Evolutionary conservation across 1,140 invertebrate genomes (phyloP), one percentile per base, ranked within the genome.

Genomic region (Calephelis nemesis): DNA sequence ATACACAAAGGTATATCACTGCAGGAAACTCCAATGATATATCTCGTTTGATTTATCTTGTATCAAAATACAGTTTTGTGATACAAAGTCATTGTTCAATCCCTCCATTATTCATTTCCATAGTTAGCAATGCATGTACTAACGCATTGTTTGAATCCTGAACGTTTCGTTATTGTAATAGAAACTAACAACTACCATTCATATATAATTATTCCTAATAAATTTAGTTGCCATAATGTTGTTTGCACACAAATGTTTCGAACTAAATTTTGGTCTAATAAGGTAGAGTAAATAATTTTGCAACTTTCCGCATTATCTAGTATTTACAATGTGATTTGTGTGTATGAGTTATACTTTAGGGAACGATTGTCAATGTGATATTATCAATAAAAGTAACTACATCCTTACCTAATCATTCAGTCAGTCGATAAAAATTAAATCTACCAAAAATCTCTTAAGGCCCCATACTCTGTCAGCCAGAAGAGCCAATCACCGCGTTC

Each of bases 121-220:
- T 66, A 39, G 64, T 40, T 13, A 40, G 52, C 50, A 66, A 66
- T 58, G 54, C 54, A 30, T 58, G 54, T 39, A 39, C 54, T 39
- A 39, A 58, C 54, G 54, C 30, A 58, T 58, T 58, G 54, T 58
- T 30, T 58, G 15, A 12, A 39, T 12, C 50, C 42, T 13, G 50
- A 45, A 50, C 40, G 42, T 42, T 52, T 13, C 40, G 40, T n/a
- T 54, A 58, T 66, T 66, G 65, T 58, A 58, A 54, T 45, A 42
- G 49, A 66, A 66, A 54, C 65, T 42, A 66, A 66, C 65, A 66
- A 66, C 50, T 30, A 13, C 50, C 49, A 65, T 49, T 65, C 30
- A 45, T 15, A 66, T 19, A 58, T 54, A 42, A 63, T 47, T 45
- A 52, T 42, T 45, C 12, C 42, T 50, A 52, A 54, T 66, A 54